Percentiles rank a stretch among this genome's conserved stretches.
Conservation (phyloP, 2,888 invertebrate genomes). For the Nomada fucata region DNA sequence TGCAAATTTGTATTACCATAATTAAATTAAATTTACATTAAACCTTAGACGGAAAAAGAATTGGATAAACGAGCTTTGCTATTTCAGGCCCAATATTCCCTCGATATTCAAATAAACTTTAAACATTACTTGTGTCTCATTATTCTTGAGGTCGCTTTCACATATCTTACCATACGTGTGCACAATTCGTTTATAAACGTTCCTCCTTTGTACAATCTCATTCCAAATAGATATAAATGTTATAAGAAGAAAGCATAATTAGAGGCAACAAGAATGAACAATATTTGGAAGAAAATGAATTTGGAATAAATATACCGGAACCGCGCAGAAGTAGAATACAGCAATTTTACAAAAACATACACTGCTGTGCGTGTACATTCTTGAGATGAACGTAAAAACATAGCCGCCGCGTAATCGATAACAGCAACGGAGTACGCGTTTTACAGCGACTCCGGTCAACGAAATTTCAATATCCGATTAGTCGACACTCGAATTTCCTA, state of each 20-base stretch:
- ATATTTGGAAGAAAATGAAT: background rate
- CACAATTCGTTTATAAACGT: no score
- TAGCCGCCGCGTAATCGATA: conserved; percentile 56
- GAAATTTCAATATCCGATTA: conserved; percentile 45
- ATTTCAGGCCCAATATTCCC: background rate
- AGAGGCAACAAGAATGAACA: background rate
- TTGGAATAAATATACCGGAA: background rate
- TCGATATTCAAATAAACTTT: background rate
- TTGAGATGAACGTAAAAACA: conserved; percentile 54
- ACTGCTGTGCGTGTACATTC: conserved; percentile 39
- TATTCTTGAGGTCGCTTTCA: no score
- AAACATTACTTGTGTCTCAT: no score
- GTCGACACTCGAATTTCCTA: conserved; percentile 7
- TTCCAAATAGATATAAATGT: no score
- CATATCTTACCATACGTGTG: no score
- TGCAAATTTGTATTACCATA: conserved; percentile 12
- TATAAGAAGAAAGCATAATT: background rate
- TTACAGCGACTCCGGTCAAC: conserved; percentile 34
- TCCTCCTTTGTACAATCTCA: background rate
- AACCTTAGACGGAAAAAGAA: background rate
- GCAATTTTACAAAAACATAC: conserved; percentile 44
- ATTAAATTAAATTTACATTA: conserved; percentile 11
- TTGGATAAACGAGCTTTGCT: background rate
- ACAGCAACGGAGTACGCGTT: conserved; percentile 42
- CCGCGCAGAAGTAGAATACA: background rate